Conservation (phyloP, 2,113 vertebrate genomes). For the Budorcas taxicolor region DNA sequence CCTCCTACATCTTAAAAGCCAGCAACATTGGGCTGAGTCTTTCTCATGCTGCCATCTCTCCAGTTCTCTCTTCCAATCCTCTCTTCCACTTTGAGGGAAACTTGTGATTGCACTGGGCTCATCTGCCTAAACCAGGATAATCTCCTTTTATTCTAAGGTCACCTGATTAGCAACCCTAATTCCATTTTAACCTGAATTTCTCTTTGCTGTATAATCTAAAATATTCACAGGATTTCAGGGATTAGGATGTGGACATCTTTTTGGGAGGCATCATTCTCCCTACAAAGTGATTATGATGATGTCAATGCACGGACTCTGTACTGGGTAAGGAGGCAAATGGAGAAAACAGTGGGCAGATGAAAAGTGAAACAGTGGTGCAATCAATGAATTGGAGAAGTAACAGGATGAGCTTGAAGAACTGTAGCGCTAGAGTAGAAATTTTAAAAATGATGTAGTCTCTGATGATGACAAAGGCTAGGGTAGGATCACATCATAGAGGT, state of each 20-base stretch:
- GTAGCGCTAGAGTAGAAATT: background rate
- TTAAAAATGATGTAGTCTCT: background rate
- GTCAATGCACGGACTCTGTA: background rate
- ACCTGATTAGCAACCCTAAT: background rate
- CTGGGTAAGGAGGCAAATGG: background rate
- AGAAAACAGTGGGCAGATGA: background rate
- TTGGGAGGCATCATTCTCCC: background rate
- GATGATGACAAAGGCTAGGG: background rate
- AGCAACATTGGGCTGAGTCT: background rate
- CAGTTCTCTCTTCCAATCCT: background rate
- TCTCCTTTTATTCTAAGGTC: background rate
- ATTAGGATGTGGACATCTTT: background rate
- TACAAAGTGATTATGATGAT: background rate
- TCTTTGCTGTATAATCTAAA: background rate
- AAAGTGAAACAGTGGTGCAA: background rate
- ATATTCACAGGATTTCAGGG: background rate
- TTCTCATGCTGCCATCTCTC: background rate
- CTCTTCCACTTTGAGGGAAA: background rate
- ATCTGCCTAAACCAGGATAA: background rate
- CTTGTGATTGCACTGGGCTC: background rate
- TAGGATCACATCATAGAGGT: background rate
- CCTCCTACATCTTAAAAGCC: background rate
- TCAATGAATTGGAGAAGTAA: background rate
- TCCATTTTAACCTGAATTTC: background rate
- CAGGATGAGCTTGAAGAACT: background rate